phyloP scores from a whole-genome alignment of 2,888 invertebrate species.

The Volucella inflata region DNA sequence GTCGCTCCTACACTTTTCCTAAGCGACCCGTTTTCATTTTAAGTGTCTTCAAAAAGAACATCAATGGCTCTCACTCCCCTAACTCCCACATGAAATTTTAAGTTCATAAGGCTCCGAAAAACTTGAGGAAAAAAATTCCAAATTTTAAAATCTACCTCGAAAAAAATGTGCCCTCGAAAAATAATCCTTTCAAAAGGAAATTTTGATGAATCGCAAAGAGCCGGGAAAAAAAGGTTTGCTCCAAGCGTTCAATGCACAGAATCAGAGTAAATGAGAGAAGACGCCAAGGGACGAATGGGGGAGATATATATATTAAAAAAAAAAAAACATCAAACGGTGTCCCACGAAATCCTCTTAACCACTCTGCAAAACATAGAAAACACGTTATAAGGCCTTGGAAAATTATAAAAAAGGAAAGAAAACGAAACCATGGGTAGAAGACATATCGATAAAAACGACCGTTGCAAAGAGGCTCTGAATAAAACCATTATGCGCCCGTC shows the following conservation, averaged over 20 bases:
- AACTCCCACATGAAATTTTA: slow-evolving; percentile 4
- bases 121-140: neutral
- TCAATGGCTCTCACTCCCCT: too few species aligned
- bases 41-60: too few species aligned
- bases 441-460: too few species aligned
- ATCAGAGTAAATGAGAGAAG: neutral
- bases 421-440: neutral
- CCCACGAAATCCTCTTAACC: slow-evolving; percentile 27
- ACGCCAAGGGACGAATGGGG: neutral
- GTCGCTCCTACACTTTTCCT: too few species aligned
- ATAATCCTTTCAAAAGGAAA: slow-evolving; percentile 33
- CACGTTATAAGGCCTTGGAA: neutral
- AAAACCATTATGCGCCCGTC: too few species aligned
- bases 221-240: neutral
- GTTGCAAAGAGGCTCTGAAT: too few species aligned
- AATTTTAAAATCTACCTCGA: slow-evolving; percentile 7
- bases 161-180: neutral
- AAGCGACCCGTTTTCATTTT: too few species aligned
- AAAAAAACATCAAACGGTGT: slow-evolving; percentile 11
- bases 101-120: slow-evolving; percentile 3
- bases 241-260: neutral
- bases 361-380: slow-evolving; percentile 21
- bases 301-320: too few species aligned
- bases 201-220: slow-evolving; percentile 20
- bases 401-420: neutral